Base-by-base conservation (phyloP, 1,140 invertebrate species). In the Ceratitis capitata region DNA sequence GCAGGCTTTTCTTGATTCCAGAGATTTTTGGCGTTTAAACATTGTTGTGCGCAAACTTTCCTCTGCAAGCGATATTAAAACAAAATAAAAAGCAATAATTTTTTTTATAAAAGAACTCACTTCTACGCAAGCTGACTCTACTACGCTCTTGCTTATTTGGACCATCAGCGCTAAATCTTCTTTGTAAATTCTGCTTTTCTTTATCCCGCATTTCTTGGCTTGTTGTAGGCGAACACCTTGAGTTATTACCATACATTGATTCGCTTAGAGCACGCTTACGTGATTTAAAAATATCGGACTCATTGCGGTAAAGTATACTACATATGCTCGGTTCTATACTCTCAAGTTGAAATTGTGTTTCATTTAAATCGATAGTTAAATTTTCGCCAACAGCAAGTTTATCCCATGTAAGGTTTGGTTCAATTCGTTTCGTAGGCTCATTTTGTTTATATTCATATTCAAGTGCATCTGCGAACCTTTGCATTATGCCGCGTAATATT, bases 31-130 rank as follows among this genome's bases (percentile, higher is more conserved):
- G 0, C 89, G 87, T 69, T 91, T 91, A 78, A 91, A 91, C 90
- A 91, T 89, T 5, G 86, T 86, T 16, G 89, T 91, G n/a, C 90
- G 89, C n/a, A 91, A 84, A 74, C 90, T 91, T 86, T 89, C 87
- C 26, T 82, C 90, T 91, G 69, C 0, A 86, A 86, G 26, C 1
- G 69, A 82, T 78, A 39, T 83, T 47, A 51, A 53, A 29, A 56
- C 49, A 74, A 32, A n/a, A n/a, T n/a, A 51, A 49, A 53, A 56
- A 69, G 3, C 82, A 84, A 82, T 82, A 78, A 29, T 45, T 42
- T 23, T 19, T 35, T 47, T 26, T 3, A 39, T 23, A 10, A 45
- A 16, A 56, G 26, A 58, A 89, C 90, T 87, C 87, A 91, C 90
- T 90, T 29, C 88, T 85, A 1, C 88, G 87, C 19, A 90, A 12